These are phyloP conservation scores for Tenualosa ilisha DNA, from an alignment of 2,797 vertebrate species.

Conservation along the genomic window DNA sequence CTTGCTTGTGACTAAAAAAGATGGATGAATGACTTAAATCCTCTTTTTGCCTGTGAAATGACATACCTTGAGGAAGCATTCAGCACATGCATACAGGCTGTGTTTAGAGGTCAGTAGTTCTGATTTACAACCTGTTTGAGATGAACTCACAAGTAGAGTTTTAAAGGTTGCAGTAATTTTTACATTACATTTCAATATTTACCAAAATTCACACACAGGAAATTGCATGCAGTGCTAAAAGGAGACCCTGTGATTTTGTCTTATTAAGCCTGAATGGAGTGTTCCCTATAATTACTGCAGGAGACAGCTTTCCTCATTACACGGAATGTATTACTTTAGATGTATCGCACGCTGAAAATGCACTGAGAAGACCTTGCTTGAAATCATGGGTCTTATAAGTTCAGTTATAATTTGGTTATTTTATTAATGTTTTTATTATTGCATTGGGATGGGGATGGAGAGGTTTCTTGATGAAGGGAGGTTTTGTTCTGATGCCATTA, in stretches of 20 bases:
- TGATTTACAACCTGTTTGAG: not conserved
- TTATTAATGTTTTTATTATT: not conserved
- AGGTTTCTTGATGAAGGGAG: not conserved
- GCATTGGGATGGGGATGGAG: not conserved
- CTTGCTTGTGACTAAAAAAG: not conserved
- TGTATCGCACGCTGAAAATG: conserved; percentile 39
- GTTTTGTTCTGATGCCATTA: not conserved
- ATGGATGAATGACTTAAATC: not conserved
- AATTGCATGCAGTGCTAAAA: not conserved
- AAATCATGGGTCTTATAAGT: conserved; percentile 26
- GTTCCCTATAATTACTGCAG: conserved; percentile 29
- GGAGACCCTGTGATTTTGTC: conserved; percentile 20
- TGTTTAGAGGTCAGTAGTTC: not conserved
- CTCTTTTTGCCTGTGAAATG: not conserved
- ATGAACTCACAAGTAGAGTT: not conserved
- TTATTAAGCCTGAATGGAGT: conserved; percentile 30
- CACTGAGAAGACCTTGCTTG: conserved; percentile 35
- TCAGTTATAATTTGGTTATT: not conserved
- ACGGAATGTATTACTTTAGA: conserved; percentile 30
- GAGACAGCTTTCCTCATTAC: not conserved
- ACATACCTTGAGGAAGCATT: not conserved
- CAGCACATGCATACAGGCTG: not conserved
- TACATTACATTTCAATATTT: not conserved
- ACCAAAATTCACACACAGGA: not conserved
- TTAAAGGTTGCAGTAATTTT: not conserved